These are phyloP conservation scores for Trissolcus japonicus DNA, from an alignment of 2,888 invertebrate genomes.

Conservation along the genomic window DNA sequence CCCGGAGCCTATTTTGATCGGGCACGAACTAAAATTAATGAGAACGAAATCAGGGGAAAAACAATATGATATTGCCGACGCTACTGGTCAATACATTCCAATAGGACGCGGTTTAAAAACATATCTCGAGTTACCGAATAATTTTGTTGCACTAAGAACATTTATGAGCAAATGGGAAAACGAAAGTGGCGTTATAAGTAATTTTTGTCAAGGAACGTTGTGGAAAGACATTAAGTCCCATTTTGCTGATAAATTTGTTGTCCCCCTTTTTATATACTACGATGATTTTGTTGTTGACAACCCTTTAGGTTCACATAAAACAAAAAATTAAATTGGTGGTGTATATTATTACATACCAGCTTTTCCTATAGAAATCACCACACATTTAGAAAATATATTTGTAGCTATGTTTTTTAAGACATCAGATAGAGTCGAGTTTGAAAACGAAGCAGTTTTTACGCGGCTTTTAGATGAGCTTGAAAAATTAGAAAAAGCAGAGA, in stretches of 20 bases:
- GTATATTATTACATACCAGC: conserved; percentile 29
- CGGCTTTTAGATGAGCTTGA: conserved; percentile 28
- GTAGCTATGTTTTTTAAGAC: conserved; percentile 26
- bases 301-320: conserved; percentile 17
- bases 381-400: conserved; percentile 29
- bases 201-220: conserved; percentile 30
- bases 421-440: conserved; percentile 12
- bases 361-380: conserved; percentile 8
- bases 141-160: conserved; percentile 15
- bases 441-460: conserved; percentile 18
- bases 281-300: conserved; percentile 30
- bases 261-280: conserved; percentile 2
- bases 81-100: conserved; percentile 15
- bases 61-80: conserved; percentile 1
- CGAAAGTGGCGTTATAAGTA: neutral
- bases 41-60: neutral
- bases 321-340: conserved; percentile 29
- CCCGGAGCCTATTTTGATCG: conserved; percentile 11
- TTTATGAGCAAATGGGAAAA: too few relatives aligned
- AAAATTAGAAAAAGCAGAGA: conserved; percentile 25
- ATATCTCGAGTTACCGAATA: conserved; percentile 26
- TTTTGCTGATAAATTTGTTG: conserved; percentile 13
- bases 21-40: conserved; percentile 20
- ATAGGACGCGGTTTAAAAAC: conserved; percentile 12
- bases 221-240: conserved; percentile 13